Percentiles rank a stretch among this genome's conserved stretches.
These are phyloP conservation scores for Brenthis hecate DNA, from an alignment of 2,888 invertebrate species.

Conservation along the genomic window DNA sequence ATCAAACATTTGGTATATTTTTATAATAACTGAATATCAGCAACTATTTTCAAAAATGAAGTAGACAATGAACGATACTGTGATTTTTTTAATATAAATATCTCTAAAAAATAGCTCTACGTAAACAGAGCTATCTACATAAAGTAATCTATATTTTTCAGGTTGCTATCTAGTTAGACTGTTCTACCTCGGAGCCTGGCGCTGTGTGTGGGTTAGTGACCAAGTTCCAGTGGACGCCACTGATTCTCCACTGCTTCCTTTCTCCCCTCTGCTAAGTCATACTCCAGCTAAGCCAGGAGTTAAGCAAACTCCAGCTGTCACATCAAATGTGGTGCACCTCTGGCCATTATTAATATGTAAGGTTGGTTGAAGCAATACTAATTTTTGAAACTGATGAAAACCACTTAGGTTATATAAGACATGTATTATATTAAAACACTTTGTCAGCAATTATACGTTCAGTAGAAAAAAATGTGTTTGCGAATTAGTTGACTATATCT, in stretches of 20 bases:
- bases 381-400: not conserved
- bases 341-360: slow-evolving; percentile 74
- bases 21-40: too few species aligned
- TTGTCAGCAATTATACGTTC: too few species aligned
- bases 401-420: not conserved
- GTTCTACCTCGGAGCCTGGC: slow-evolving; percentile 70
- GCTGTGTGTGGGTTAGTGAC: slow-evolving; percentile 75
- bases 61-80: too few species aligned
- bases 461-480: too few species aligned
- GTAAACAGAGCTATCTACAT: too few species aligned
- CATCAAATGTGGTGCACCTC: slow-evolving; percentile 54
- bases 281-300: slow-evolving; percentile 48
- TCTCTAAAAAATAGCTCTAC: not conserved
- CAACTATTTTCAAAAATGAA: too few species aligned
- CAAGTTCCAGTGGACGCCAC: slow-evolving; percentile 69
- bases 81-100: too few species aligned
- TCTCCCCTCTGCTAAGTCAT: slow-evolving; percentile 58
- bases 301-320: slow-evolving; percentile 47
- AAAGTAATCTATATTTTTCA: slow-evolving; percentile 38
- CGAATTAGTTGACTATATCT: too few species aligned
- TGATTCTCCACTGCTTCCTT: slow-evolving; percentile 67
- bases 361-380: slow-evolving; percentile 47
- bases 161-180: slow-evolving; percentile 74
- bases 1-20: too few species aligned
- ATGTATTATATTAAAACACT: too few species aligned